A percentile compares a stretch with the other conserved stretches of the same genome.
These are phyloP conservation scores for Antitype chi DNA, from an alignment of 2,888 invertebrate species.

Conservation along the genomic window DNA sequence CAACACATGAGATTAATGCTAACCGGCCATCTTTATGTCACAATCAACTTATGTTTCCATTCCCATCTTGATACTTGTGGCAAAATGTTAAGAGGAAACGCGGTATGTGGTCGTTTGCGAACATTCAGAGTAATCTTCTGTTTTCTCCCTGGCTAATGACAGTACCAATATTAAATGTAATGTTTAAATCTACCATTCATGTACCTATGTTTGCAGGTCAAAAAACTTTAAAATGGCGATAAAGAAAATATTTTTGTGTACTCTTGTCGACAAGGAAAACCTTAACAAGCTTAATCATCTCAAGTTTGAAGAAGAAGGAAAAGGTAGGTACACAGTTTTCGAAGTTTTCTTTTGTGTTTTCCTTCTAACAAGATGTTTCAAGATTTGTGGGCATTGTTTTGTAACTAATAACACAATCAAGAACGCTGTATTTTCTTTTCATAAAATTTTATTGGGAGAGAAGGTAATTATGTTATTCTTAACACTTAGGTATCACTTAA, in stretches of 20 bases:
- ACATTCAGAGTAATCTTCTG: too few relatives aligned
- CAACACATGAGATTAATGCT: too few relatives aligned
- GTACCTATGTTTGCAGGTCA: too few relatives aligned
- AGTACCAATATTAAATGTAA: too few relatives aligned
- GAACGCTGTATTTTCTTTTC: neutral
- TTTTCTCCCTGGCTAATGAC: too few relatives aligned
- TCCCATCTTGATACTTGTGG: too few relatives aligned
- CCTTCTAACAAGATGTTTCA: neutral
- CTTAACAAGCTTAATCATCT: neutral
- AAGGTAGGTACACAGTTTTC: neutral
- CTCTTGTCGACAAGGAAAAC: neutral
- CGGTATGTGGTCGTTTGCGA: too few relatives aligned
- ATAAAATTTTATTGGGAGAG: neutral
- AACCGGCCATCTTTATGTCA: too few relatives aligned
- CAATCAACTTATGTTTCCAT: too few relatives aligned
- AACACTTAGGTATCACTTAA: neutral
- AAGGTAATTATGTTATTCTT: neutral
- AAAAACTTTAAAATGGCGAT: neutral
- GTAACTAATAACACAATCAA: neutral
- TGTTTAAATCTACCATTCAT: too few relatives aligned
- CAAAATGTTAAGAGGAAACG: too few relatives aligned
- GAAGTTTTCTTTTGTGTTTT: neutral
- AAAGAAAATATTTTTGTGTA: neutral
- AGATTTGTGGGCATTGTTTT: constrained; percentile 14
- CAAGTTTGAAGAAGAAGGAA: neutral